Evolutionary conservation across 1,140 invertebrate species (phyloP).

Genomic region (Drosophila pseudoobscura): DNA sequence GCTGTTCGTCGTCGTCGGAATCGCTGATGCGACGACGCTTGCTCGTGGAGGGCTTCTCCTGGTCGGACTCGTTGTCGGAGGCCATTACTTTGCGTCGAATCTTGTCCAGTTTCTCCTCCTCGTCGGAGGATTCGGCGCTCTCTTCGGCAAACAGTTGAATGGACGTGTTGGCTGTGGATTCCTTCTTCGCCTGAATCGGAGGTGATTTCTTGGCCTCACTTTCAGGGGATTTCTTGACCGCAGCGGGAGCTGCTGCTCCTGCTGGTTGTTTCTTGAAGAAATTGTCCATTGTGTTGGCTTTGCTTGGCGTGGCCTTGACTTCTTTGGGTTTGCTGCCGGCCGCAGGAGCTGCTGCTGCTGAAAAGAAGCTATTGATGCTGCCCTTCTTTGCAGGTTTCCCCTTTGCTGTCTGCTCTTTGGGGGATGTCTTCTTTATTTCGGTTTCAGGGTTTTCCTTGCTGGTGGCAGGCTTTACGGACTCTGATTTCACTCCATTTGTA

Average conservation of each 20-base stretch:
- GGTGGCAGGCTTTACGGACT: conserved; percentile 11
- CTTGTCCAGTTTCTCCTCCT: conserved; percentile 74
- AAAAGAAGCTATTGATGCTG: conserved; percentile 68
- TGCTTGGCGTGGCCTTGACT: conserved; percentile 47
- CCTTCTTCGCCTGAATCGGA: conserved; percentile 30
- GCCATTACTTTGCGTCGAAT: conserved; percentile 63
- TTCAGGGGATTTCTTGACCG: conserved; percentile 35
- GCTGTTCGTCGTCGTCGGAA: conserved; percentile 61
- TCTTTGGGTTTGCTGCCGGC: conserved; percentile 51
- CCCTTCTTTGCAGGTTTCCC: conserved; percentile 59
- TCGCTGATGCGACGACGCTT: conserved; percentile 75
- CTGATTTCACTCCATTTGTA: conserved; percentile 24
- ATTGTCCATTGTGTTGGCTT: conserved; percentile 61
- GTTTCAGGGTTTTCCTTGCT: conserved; percentile 31
- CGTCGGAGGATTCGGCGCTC: conserved; percentile 66
- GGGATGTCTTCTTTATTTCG: conserved; percentile 40
- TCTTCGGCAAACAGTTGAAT: conserved; percentile 64
- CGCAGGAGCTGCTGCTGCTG: conserved; percentile 31
- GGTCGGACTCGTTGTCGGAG: conserved; percentile 60
- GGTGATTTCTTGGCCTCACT: conserved; percentile 25
- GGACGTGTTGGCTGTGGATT: conserved; percentile 56
- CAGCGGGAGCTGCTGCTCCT: conserved; percentile 8
- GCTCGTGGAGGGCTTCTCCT: conserved; percentile 28
- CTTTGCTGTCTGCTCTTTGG: conserved; percentile 45
- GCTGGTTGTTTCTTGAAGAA: conserved; percentile 70